Evolutionary conservation across 2,113 vertebrate genomes (phyloP).

Genomic region (Mormyrus lacerda): DNA sequence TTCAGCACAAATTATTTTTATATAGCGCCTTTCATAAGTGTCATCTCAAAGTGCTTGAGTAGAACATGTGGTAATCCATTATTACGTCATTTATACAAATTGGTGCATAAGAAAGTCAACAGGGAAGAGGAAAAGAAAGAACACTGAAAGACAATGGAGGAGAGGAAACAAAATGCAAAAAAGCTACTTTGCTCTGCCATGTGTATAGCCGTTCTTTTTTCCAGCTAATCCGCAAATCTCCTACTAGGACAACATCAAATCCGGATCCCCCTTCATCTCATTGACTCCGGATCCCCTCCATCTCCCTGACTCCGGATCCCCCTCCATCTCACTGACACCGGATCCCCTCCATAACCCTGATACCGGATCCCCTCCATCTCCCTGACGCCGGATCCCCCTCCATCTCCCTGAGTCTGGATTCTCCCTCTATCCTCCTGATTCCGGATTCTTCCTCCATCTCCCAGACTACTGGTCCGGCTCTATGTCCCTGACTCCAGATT

Average conservation of each 20-base stretch:
- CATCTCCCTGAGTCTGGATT: background rate
- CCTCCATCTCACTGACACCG: background rate
- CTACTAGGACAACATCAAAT: background rate
- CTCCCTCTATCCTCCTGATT: no score
- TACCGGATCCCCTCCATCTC: no score
- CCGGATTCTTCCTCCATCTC: no score
- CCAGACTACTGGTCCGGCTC: background rate
- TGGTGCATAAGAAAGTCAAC: background rate
- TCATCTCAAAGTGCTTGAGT: background rate
- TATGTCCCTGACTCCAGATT: background rate
- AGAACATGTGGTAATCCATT: background rate
- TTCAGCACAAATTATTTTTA: background rate
- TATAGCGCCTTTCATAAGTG: background rate
- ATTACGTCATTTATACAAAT: background rate
- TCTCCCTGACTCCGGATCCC: background rate
- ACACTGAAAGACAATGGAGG: background rate
- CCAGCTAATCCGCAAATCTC: background rate
- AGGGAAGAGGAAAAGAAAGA: background rate
- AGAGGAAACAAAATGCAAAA: background rate
- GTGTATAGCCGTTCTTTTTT: background rate
- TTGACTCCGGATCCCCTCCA: background rate
- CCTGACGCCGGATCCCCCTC: background rate
- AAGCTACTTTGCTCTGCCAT: background rate
- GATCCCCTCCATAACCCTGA: background rate
- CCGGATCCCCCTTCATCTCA: no score